These are phyloP conservation scores for Catharus ustulatus DNA, from an alignment of 2,797 vertebrate genomes.

Conservation along the genomic window DNA sequence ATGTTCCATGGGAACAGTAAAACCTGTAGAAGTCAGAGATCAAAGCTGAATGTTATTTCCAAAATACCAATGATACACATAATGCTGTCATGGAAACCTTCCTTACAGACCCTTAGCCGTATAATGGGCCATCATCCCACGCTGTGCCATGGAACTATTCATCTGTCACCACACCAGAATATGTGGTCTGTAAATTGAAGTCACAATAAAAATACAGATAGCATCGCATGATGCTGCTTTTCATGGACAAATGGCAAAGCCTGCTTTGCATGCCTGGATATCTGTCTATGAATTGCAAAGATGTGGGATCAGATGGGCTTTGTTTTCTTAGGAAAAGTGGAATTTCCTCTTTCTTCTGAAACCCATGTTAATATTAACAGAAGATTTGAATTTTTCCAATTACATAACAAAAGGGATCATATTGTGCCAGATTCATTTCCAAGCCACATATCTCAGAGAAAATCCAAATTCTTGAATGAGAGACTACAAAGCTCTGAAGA, in stretches of 20 bases:
- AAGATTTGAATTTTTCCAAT: background rate
- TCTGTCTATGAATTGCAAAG: background rate
- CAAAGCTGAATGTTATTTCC: conserved; percentile 20
- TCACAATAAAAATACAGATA: background rate
- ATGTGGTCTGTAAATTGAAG: background rate
- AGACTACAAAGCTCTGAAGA: background rate
- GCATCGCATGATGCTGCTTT: background rate
- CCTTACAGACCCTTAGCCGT: background rate
- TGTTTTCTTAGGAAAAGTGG: background rate
- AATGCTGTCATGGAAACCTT: conserved; percentile 56
- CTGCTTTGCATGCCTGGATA: background rate
- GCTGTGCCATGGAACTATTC: background rate
- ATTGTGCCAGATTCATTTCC: background rate
- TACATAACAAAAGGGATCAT: background rate
- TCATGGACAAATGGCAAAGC: background rate
- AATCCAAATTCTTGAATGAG: background rate
- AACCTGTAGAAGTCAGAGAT: conserved; percentile 16
- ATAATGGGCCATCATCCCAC: background rate
- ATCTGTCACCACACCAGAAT: background rate
- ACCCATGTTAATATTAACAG: background rate
- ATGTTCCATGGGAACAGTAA: conserved; percentile 4
- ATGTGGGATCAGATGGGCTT: background rate
- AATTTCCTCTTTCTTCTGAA: background rate
- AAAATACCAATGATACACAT: background rate
- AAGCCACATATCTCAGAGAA: background rate